Evolutionary conservation across 1,140 invertebrate genomes (phyloP).

Genomic region (Pachypeltis micranthus): DNA sequence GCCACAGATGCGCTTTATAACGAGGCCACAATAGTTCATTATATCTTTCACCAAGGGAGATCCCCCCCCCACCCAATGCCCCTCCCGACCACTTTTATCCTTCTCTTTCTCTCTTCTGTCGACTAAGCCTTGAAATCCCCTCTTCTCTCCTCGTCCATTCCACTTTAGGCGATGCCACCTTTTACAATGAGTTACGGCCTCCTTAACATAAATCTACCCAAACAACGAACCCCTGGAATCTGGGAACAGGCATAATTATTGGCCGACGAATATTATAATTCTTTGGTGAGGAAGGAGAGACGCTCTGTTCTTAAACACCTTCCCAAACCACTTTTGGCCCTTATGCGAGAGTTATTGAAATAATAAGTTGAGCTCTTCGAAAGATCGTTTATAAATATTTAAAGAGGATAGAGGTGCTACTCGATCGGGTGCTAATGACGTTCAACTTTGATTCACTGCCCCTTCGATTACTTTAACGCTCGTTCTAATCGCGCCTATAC

Average conservation of each 20-base stretch:
- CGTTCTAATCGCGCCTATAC: background rate
- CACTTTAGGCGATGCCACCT: too few species aligned
- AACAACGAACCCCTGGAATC: constrained; percentile 1
- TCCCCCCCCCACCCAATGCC: too few species aligned
- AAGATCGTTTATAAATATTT: constrained; percentile 10
- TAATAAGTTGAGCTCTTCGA: constrained; percentile 3
- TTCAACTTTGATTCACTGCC: constrained; percentile 4
- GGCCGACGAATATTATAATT: constrained; percentile 6
- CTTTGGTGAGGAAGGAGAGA: background rate
- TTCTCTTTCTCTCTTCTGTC: too few species aligned
- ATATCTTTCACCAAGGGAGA: too few species aligned
- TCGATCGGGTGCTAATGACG: constrained; percentile 7
- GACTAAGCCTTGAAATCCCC: too few species aligned
- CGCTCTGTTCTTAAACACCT: background rate
- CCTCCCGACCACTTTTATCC: too few species aligned
- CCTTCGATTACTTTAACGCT: background rate
- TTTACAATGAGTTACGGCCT: background rate
- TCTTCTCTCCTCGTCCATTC: too few species aligned
- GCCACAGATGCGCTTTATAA: too few species aligned
- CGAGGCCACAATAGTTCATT: too few species aligned
- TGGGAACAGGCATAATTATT: constrained; percentile 6
- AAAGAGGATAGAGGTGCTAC: constrained; percentile 3
- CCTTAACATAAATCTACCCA: constrained; percentile 5
- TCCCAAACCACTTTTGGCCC: background rate
- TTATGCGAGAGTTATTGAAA: constrained; percentile 2